Conservation (phyloP, 23 tunicate species). For the Trididemnum clinides region DNA sequence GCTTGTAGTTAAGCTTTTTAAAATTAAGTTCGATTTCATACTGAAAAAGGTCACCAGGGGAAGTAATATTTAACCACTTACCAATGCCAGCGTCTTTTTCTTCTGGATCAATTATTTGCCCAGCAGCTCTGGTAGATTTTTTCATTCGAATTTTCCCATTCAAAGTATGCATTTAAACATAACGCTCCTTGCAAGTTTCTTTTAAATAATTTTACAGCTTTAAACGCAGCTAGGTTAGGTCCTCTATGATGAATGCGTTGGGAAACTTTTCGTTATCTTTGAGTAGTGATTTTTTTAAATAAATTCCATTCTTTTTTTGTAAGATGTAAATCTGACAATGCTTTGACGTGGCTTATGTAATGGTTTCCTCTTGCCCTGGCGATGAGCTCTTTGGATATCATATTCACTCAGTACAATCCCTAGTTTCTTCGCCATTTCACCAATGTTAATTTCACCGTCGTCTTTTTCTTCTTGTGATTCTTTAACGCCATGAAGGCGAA, state of each 20-base stretch:
- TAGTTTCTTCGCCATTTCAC: not conserved
- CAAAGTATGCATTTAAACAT: not conserved
- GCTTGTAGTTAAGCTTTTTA: not conserved
- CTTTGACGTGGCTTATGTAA: not conserved
- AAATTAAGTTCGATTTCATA: not conserved
- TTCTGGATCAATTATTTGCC: not conserved
- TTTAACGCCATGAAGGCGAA: slow-evolving; percentile 1
- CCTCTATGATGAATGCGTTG: not conserved
- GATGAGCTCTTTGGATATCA: not conserved
- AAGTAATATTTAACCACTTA: not conserved
- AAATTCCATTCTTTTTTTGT: not conserved
- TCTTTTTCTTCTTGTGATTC: not conserved
- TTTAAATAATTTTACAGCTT: slow-evolving; percentile 1
- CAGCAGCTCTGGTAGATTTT: not conserved
- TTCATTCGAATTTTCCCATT: slow-evolving; percentile 17
- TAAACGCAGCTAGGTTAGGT: not conserved
- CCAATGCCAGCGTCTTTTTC: slow-evolving; percentile 14
- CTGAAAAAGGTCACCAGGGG: slow-evolving; percentile 10
- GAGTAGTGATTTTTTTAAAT: not conserved
- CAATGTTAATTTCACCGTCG: not conserved
- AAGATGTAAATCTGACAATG: not conserved
- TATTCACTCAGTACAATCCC: not conserved
- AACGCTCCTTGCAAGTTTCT: not conserved
- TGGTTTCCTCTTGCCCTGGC: not conserved
- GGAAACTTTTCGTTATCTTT: not conserved